Conservation (phyloP, 2,888 invertebrate genomes). For the Apeira syringaria region DNA sequence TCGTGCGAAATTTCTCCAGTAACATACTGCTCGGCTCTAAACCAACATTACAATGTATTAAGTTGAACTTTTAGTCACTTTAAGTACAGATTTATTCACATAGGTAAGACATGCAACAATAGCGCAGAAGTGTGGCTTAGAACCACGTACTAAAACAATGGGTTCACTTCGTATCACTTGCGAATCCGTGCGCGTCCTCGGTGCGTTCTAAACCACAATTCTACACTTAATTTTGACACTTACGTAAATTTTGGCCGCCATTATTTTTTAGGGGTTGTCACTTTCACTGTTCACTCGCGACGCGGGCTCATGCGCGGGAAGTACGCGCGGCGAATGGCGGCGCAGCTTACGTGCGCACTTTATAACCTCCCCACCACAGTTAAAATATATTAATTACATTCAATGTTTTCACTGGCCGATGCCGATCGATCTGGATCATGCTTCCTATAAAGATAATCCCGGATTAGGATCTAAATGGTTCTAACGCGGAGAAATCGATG, state of each 20-base stretch:
- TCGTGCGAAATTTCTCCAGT: conserved; percentile 35
- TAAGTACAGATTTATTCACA: conserved; percentile 23
- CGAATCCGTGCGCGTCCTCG: conserved; percentile 40
- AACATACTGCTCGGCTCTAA: conserved; percentile 17
- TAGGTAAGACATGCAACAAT: conserved; percentile 45
- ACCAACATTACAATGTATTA: conserved; percentile 27
- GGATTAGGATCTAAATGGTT: conserved; percentile 26
- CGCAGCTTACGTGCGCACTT: conserved; percentile 45
- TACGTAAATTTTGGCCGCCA: conserved; percentile 81
- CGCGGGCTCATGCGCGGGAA: conserved; percentile 66
- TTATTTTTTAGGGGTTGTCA: conserved; percentile 68
- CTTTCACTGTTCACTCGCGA: conserved; percentile 74
- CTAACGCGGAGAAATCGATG: conserved; percentile 24
- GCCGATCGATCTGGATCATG: conserved; percentile 65
- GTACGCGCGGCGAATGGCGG: conserved; percentile 77
- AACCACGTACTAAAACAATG: conserved; percentile 49
- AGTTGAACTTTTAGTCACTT: conserved; percentile 24
- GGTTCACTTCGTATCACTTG: conserved; percentile 37
- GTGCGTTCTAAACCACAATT: conserved; percentile 74
- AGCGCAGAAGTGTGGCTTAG: conserved; percentile 69
- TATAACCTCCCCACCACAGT: conserved; percentile 78
- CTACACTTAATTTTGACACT: conserved; percentile 71
- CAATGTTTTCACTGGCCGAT: conserved; percentile 65
- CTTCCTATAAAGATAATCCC: conserved; percentile 60
- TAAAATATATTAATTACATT: conserved; percentile 77